Evolutionary conservation across 2,888 invertebrate species (phyloP).

Genomic region (Caenorhabditis wallacei): DNA sequence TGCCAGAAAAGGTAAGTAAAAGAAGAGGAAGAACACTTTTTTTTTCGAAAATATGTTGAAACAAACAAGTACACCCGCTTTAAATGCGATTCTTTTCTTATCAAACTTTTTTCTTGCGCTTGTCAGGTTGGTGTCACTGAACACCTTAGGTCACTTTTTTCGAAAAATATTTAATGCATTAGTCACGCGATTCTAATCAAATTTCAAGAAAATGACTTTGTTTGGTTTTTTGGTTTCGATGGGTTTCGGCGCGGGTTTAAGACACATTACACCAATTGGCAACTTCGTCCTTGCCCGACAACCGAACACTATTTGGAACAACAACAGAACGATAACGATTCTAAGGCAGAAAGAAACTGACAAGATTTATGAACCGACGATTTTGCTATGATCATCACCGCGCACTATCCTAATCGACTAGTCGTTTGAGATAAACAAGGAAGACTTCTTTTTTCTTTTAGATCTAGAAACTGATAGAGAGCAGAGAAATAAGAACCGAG

Average conservation of each 20-base stretch:
- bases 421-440: constrained; percentile 43
- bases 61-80: constrained; percentile 27
- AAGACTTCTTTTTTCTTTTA: constrained; percentile 4
- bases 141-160: constrained; percentile 14
- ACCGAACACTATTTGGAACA: constrained; percentile 43
- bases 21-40: constrained; percentile 8
- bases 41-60: constrained; percentile 20
- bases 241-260: too few species aligned
- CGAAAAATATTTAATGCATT: constrained; percentile 47
- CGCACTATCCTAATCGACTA: constrained; percentile 23
- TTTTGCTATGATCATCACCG: constrained; percentile 22
- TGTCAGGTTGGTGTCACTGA: constrained; percentile 50
- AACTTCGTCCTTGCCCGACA: constrained; percentile 15
- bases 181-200: constrained; percentile 45
- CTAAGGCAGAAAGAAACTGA: constrained; percentile 22
- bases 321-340: constrained; percentile 43
- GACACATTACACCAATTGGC: constrained; percentile 28
- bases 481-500: constrained; percentile 22
- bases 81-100: constrained; percentile 35
- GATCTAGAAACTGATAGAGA: not conserved
- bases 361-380: constrained; percentile 52
- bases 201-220: not conserved
- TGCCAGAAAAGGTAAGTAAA: constrained; percentile 93
- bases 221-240: constrained; percentile 13
- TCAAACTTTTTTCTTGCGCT: constrained; percentile 49